phyloP scores from a whole-genome alignment of 2,113 vertebrate genomes.

The Raja brachyura region DNA sequence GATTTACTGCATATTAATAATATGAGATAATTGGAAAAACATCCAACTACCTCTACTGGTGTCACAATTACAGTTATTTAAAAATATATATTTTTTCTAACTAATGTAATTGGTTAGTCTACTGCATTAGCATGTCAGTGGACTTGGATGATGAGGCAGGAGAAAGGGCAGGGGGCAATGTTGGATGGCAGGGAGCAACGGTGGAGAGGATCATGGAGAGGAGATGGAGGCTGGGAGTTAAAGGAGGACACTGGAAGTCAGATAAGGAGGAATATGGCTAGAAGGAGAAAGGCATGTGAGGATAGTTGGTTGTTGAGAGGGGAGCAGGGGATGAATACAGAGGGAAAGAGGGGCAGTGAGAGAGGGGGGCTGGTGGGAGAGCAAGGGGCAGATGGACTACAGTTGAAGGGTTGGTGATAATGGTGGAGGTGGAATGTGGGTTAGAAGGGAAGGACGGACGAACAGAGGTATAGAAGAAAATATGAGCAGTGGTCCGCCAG shows the following conservation, averaged over 20 bases:
- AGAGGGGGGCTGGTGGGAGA: not conserved
- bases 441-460: not conserved
- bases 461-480: too few species aligned
- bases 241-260: not conserved
- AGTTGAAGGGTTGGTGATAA: too few species aligned
- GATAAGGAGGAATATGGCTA: accelerated
- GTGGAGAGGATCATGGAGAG: not conserved
- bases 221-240: not conserved
- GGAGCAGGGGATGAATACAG: not conserved
- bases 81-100: not conserved
- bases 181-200: not conserved
- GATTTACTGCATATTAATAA: not conserved
- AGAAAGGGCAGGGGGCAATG: not conserved
- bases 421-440: not conserved
- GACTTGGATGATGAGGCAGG: not conserved
- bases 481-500: not conserved
- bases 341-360: not conserved
- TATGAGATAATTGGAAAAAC: not conserved
- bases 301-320: accelerated
- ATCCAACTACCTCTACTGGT: not conserved
- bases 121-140: not conserved
- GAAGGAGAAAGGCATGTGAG: not conserved
- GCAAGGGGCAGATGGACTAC: too few species aligned
- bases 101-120: not conserved
- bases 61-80: not conserved